Evolutionary conservation across 2,113 vertebrate genomes (phyloP), one percentile per base, ranked within the genome.

Genomic region (Ascaphus truei): DNA sequence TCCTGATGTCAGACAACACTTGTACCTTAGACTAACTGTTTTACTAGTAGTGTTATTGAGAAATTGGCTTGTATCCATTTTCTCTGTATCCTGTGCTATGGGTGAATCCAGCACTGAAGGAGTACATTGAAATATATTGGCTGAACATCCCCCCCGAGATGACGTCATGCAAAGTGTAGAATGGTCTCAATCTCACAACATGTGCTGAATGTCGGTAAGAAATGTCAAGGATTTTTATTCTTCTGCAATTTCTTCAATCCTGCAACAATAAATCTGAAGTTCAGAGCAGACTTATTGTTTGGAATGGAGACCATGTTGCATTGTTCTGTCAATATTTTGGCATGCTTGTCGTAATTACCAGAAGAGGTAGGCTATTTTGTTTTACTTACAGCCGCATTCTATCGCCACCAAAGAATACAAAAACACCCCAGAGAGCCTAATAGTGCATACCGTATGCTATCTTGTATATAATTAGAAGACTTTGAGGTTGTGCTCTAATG

Each of bases 281-380:
- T n/a, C n/a, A n/a, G n/a, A n/a, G n/a, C n/a, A n/a, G 37, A 45
- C 41, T 37, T 29, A 29, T 61, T 61, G 29, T 61, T 39, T 15
- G 37, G 58, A 13, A 39, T 60, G 43, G 30, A 29, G 25, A 2
- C 3, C 1, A 0, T 3, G 1, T 15, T 1, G 11, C 2, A 16
- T 23, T 56, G 25, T 56, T 22, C 4, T 25, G 25, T 63, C 36
- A 29, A 22, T 57, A 6, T 2, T 22, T 37, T 11, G 31, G 45
- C 6, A 3, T 37, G 23, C 23, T 16, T 59, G 7, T 41, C 2
- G 1, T n/a, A 3, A 2, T 11, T 33, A 0, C 10, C 29, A 10
- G 6, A 39, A 7, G 2, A n/a, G 0, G 0, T 2, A 2, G 0
- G 1, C 2, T 7, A 7, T 0, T 37, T 18, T n/a, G 7, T 30